Base-by-base conservation (phyloP, 2,113 vertebrate genomes). In the Myrmecobius fasciatus region DNA sequence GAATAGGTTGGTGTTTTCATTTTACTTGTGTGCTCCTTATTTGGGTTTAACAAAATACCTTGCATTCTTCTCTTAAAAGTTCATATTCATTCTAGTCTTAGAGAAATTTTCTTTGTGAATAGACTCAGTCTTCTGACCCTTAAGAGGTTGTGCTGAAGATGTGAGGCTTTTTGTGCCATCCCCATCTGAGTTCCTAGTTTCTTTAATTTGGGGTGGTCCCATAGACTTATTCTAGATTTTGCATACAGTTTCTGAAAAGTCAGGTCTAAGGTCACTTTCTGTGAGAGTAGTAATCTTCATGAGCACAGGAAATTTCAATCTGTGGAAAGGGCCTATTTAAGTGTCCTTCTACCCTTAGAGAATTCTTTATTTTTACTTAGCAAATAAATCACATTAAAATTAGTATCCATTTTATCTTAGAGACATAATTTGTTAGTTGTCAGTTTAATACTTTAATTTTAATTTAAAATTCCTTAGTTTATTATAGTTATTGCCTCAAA, bases 1-100 rank as follows among this genome's bases (percentile, higher is more conserved):
- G 96, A 98, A 98, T 96, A 99, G 99, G 99, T 99, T 17, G 97
- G 99, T 94, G 24, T 28, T 54, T 1, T 7, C n/a, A 43, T 46
- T 88, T 9, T 22, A 46, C 25, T 20, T 17, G 36, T 51, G 60
- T 49, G 17, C 54, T 53, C 1, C 0, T 7, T 1, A 5, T 11
- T 17, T 28, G 67, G n/a, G n/a, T 83, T 83, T 43, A 22, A 6
- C 36, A 83, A 22, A n/a, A n/a, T 43, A 83, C n/a, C 67, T 43
- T 43, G n/a, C 17, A 83, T 83, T 43, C 36, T 67, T 67, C 60
- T 67, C 60, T n/a, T 22, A 83, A 83, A 83, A 83, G n/a, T 83
- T 43, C 67, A 43, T 83, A 22, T 43, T 83, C 17, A 5, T 83
- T 83, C 36, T 43, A n/a, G 14, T 83, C 17, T 83, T 83, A 83